These are phyloP conservation scores for Drosophila nr. medialis DNA, from an alignment of 2,888 invertebrate genomes.

Conservation along the genomic window DNA sequence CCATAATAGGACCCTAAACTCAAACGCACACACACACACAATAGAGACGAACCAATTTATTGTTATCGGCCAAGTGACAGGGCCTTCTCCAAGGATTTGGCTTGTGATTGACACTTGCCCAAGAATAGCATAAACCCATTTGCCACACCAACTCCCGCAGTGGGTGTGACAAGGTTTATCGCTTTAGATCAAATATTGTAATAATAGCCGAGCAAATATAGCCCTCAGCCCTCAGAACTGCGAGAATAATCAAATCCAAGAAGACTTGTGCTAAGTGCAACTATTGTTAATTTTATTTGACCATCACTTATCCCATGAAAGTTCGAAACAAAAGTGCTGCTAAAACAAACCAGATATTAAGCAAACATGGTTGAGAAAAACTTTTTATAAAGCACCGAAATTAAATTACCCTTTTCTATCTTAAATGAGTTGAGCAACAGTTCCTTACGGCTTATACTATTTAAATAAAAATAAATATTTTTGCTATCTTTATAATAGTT, in stretches of 20 bases:
- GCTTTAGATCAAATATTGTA: conserved; percentile 67
- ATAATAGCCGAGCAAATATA: conserved; percentile 49
- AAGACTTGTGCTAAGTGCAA: conserved; percentile 57
- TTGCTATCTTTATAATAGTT: not conserved
- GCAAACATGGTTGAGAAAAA: conserved; percentile 27
- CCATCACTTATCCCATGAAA: conserved; percentile 58
- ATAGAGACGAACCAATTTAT: conserved; percentile 62
- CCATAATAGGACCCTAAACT: conserved; percentile 72
- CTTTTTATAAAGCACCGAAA: conserved; percentile 10
- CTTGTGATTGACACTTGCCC: conserved; percentile 76
- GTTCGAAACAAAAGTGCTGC: conserved; percentile 45
- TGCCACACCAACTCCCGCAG: conserved; percentile 5
- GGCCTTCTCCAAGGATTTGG: conserved; percentile 61
- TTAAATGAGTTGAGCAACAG: not conserved
- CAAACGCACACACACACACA: conserved; percentile 35
- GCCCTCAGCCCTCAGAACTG: not conserved
- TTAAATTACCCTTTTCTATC: conserved; percentile 12
- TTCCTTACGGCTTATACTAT: not conserved
- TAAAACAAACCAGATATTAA: conserved; percentile 47
- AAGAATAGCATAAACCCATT: conserved; percentile 38
- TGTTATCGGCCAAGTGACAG: conserved; percentile 64
- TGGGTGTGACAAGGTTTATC: conserved; percentile 34
- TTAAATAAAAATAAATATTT: not conserved
- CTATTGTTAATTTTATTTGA: conserved; percentile 76
- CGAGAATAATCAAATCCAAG: conserved; percentile 46